phyloP scores from a whole-genome alignment of 2,113 vertebrate genomes.

The Sebastes fasciatus region DNA sequence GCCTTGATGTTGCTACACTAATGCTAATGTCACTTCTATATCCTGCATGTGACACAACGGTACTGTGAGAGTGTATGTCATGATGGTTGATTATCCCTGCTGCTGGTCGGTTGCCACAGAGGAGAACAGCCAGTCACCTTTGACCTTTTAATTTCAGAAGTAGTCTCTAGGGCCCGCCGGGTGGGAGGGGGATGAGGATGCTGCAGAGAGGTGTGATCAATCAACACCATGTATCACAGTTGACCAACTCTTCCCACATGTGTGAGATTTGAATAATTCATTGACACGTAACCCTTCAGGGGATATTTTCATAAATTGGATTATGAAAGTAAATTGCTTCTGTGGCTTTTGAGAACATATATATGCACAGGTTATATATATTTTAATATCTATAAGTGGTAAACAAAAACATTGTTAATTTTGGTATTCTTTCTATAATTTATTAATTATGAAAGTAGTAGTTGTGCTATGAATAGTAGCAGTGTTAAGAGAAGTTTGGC shows the following conservation, averaged over 20 bases:
- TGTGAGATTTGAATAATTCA: conserved; percentile 68
- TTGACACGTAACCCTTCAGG: conserved; percentile 33
- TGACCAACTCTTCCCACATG: conserved; percentile 49
- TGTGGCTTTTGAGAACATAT: not conserved
- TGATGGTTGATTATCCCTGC: conserved; percentile 49
- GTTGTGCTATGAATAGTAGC: not conserved
- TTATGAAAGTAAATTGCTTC: conserved; percentile 38
- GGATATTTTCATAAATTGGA: conserved; percentile 24
- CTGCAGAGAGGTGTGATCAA: conserved; percentile 65
- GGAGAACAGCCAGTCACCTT: conserved; percentile 57
- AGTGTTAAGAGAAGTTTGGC: not conserved
- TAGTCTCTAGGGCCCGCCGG: conserved; percentile 39
- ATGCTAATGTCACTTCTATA: conserved; percentile 12
- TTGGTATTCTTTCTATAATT: not conserved
- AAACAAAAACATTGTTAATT: not conserved
- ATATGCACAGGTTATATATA: not conserved
- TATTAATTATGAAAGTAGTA: not conserved
- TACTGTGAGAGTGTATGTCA: conserved; percentile 14
- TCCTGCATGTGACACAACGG: conserved; percentile 24
- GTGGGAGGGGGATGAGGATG: conserved; percentile 11
- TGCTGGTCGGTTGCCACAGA: conserved; percentile 48
- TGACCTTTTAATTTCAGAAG: conserved; percentile 71
- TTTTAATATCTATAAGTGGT: conserved; percentile 17
- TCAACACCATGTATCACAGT: conserved; percentile 65
- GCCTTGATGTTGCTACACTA: conserved; percentile 11